Conservation (phyloP, 92 coral and sea anemone species). For the Porites lobata region DNA sequence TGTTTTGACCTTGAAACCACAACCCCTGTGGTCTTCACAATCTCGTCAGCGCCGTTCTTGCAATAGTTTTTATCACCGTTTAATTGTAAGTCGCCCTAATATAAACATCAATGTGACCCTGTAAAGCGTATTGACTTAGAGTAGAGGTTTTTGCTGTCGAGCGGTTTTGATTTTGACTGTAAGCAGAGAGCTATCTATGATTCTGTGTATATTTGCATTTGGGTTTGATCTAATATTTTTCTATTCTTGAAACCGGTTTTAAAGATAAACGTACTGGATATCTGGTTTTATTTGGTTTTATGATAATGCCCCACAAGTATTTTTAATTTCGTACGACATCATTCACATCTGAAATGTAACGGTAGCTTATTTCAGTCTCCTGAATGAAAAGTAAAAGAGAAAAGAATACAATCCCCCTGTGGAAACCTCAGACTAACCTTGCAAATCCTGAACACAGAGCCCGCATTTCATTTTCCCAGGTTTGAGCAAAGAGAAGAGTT, state of each 20-base stretch:
- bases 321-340: too few species aligned
- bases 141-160: not conserved
- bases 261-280: too few species aligned
- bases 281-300: too few species aligned
- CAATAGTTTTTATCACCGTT: not conserved
- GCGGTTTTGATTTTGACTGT: not conserved
- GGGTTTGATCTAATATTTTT: not conserved
- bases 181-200: not conserved
- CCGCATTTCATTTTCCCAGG: not conserved
- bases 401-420: too few species aligned
- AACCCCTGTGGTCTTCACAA: not conserved
- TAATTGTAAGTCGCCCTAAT: constrained; percentile 10
- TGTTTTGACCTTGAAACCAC: not conserved
- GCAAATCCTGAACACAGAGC: not conserved
- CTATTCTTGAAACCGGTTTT: not conserved
- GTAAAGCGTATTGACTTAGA: too few species aligned
- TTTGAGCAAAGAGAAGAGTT: not conserved
- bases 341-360: too few species aligned
- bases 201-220: too few species aligned
- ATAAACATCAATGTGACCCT: not conserved
- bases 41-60: not conserved
- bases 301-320: too few species aligned
- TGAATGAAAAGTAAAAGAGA: too few species aligned
- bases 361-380: too few species aligned
- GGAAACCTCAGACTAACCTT: too few species aligned